phyloP scores from a whole-genome alignment of 2,113 vertebrate species.

The Peromyscus leucopus region DNA sequence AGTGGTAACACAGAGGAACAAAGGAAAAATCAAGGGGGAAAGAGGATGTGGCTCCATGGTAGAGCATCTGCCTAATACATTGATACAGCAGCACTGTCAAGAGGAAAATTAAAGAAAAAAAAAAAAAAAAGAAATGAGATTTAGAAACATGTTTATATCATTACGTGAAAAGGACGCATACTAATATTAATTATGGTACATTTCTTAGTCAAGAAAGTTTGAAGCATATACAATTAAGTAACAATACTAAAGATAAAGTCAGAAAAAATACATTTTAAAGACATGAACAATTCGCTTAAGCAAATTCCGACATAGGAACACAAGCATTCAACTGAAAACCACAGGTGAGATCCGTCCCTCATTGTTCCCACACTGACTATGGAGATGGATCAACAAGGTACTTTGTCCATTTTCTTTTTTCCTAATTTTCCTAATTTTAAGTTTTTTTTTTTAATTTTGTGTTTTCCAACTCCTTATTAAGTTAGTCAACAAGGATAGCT shows the following conservation, averaged over 20 bases:
- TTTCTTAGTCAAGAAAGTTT: background rate
- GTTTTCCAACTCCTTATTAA: background rate
- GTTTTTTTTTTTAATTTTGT: background rate
- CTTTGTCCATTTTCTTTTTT: background rate
- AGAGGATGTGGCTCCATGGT: rapidly evolving
- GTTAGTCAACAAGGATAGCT: background rate
- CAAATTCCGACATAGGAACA: slow-evolving; percentile 10
- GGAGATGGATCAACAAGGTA: background rate
- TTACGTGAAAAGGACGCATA: background rate
- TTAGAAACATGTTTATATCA: background rate
- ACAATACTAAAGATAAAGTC: background rate
- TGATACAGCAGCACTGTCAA: background rate
- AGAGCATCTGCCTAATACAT: background rate
- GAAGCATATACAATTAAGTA: background rate
- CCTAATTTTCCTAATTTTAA: background rate
- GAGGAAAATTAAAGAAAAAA: background rate
- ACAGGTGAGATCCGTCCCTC: background rate
- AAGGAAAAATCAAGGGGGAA: background rate
- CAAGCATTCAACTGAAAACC: background rate
- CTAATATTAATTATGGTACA: background rate
- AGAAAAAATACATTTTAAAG: background rate
- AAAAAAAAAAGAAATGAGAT: background rate
- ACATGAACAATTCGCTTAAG: background rate
- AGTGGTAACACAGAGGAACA: background rate
- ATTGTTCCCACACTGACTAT: background rate